Base-by-base conservation (phyloP, 2,888 invertebrate species). In the Isoperla grammatica region DNA sequence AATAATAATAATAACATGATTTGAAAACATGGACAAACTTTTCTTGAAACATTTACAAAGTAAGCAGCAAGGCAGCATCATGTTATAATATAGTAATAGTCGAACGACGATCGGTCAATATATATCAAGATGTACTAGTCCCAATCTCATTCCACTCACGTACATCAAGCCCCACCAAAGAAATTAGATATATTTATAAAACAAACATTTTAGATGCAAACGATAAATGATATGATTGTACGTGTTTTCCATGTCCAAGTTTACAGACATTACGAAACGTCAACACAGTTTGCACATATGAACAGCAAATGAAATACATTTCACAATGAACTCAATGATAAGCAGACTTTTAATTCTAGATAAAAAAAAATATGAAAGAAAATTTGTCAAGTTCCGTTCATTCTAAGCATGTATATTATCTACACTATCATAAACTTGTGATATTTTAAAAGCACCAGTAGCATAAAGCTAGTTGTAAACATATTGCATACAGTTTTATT, bases 21-120 rank as follows among this genome's bases (percentile, higher is more conserved):
- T 46, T 53, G 49, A 59, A 59, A 59, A 56, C 55, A 56, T 60
- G 59, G 59, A 60, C 56, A 42, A 56, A 55, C 37, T 46, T 20
- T 13, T 17, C 46, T 39, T 56, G 56, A 60, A 46, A 60, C 49
- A 60, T 59, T 55, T 59, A 59, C 50, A 56, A 48, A 42, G 50
- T 49, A 59, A 60, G 60, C 60, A 40, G 22, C 29, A 49, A 48
- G 48, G 42, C 42, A 60, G 55, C 48, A 53, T 37, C 39, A 22
- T 17, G 29, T 29, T 29, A 29, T 29, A 29, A 29, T 29, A 29
- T 29, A 29, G 29, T 29, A 8, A n/a, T n/a, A n/a, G n/a, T n/a
- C n/a, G n/a, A n/a, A n/a, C n/a, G n/a, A n/a, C n/a, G n/a, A n/a
- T n/a, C n/a, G n/a, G n/a, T n/a, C n/a, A n/a, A n/a, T n/a, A n/a